A percentile compares a stretch with the other conserved stretches of the same genome.
Conservation (phyloP, 2,113 vertebrate genomes). For the Pristiophorus japonicus region DNA sequence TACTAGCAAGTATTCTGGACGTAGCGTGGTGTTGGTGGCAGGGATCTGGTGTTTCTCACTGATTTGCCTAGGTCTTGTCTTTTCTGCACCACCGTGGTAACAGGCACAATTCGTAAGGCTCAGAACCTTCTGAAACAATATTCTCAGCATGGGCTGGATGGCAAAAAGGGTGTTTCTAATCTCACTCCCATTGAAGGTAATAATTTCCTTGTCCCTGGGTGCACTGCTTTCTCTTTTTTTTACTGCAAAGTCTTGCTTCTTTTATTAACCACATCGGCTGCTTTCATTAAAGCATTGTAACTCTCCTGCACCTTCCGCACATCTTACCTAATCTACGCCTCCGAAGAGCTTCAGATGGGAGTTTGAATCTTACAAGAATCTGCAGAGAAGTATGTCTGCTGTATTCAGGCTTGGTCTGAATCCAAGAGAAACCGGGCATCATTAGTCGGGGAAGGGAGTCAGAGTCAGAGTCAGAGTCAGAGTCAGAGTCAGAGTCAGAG, state of each 20-base stretch:
- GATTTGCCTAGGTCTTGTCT: slow-evolving; percentile 73
- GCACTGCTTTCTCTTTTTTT: neutral
- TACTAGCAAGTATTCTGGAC: slow-evolving; percentile 39
- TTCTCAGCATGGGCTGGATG: slow-evolving; percentile 99
- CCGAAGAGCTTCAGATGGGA: slow-evolving; percentile 10
- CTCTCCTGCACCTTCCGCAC: neutral
- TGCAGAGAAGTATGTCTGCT: neutral
- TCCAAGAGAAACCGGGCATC: neutral
- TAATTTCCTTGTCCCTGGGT: slow-evolving; percentile 43
- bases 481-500: no score
- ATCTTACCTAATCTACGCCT: neutral
- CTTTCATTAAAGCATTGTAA: slow-evolving; percentile 7
- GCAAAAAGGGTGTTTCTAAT: slow-evolving; percentile 99
- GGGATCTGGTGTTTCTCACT: slow-evolving; percentile 67
- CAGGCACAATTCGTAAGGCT: slow-evolving; percentile 99
- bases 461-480: no score
- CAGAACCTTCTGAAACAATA: slow-evolving; percentile 99
- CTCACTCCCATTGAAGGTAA: slow-evolving; percentile 99
- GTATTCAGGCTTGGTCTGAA: neutral
- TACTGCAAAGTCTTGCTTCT: slow-evolving; percentile 6
- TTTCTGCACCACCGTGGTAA: slow-evolving; percentile 60
- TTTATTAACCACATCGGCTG: neutral
- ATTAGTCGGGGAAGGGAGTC: no score
- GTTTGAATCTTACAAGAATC: neutral
- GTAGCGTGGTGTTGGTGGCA: slow-evolving; percentile 55